Evolutionary conservation across 2,113 vertebrate genomes (phyloP).

Genomic region (Egretta garzetta): DNA sequence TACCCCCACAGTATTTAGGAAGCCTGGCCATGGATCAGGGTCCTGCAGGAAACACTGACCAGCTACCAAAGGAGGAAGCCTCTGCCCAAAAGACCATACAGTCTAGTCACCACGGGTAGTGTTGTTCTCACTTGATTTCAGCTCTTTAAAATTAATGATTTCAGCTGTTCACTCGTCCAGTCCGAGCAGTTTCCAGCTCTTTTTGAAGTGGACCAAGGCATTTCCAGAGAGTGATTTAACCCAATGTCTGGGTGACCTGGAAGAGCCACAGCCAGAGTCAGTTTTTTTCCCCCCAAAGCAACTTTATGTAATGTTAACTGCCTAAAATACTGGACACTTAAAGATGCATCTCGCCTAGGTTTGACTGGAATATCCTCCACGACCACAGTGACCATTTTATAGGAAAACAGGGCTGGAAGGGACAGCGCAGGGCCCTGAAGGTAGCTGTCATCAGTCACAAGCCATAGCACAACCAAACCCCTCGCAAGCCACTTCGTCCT

Average conservation of each 20-base stretch:
- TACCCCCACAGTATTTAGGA: background rate
- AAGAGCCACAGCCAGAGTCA: background rate
- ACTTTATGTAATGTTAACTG: fast-evolving
- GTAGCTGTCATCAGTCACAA: background rate
- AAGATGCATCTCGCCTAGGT: background rate
- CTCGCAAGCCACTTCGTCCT: too few species aligned
- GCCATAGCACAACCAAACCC: too few species aligned
- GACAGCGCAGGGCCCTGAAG: background rate
- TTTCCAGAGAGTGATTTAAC: background rate
- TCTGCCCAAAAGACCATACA: background rate
- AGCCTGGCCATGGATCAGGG: background rate
- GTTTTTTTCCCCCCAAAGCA: background rate
- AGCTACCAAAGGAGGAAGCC: background rate
- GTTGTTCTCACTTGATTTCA: background rate
- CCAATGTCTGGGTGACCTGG: background rate
- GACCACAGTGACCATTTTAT: fast-evolving
- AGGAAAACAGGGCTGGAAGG: background rate
- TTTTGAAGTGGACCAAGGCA: background rate
- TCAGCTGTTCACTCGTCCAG: background rate
- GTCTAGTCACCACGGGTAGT: fast-evolving
- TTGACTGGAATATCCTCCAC: background rate
- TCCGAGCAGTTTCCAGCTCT: background rate
- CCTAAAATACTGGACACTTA: background rate
- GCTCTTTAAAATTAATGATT: background rate
- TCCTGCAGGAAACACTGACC: background rate